Conservation (phyloP, 2,797 vertebrate species). For the Perodicticus potto region DNA sequence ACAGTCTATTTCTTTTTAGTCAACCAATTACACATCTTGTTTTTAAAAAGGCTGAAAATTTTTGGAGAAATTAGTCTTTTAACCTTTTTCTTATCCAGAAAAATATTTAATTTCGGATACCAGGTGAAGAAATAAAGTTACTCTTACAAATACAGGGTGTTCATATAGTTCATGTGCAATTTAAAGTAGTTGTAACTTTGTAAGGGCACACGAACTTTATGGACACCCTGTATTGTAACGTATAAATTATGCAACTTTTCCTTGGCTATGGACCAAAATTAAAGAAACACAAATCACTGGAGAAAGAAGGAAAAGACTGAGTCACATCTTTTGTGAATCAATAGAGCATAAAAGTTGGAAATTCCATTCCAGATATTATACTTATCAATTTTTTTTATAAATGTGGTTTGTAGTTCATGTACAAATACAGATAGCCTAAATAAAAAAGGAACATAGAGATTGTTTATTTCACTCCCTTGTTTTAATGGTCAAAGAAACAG, state of each 20-base stretch:
- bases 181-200: no score
- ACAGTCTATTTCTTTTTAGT: neutral
- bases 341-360: neutral
- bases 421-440: neutral
- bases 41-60: conserved; percentile 21
- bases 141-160: neutral
- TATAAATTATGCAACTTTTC: neutral
- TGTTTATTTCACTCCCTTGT: neutral
- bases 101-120: neutral
- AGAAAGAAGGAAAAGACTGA: neutral
- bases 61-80: neutral
- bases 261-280: conserved; percentile 11
- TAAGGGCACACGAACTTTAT: no score
- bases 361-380: neutral
- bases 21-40: neutral
- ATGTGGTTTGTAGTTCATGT: neutral
- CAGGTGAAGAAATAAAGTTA: conserved; percentile 41
- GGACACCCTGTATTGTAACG: neutral
- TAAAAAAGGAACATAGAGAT: neutral
- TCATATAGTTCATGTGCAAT: no score
- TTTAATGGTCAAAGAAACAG: neutral
- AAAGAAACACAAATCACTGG: neutral
- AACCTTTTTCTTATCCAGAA: conserved; percentile 8
- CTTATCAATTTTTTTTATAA: neutral
- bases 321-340: neutral